A percentile compares a stretch with the other conserved stretches of the same genome.
These are phyloP conservation scores for Halisarca cf. caerulea DNA, from an alignment of 37 sponge, comb jelly and placozoan species.

Conservation along the genomic window DNA sequence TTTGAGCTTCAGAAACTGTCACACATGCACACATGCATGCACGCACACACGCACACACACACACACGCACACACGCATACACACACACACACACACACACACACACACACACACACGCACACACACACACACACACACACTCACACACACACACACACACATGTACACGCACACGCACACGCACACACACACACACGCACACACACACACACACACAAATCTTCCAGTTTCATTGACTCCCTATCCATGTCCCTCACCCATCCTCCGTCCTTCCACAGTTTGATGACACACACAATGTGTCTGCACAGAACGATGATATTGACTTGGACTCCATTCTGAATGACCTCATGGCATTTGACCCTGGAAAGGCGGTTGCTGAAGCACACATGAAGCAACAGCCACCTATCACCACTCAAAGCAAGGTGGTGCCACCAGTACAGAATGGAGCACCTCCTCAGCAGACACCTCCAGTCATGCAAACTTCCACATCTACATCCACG, in stretches of 20 bases:
- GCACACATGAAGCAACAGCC: neutral
- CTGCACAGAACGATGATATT: constrained; percentile 7
- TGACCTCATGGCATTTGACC: constrained; percentile 74
- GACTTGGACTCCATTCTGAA: constrained; percentile 75
- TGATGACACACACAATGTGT: neutral
- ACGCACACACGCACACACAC: no score
- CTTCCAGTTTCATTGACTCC: constrained; percentile 27
- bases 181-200: neutral
- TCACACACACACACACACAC: no score
- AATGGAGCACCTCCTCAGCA: constrained; percentile 9
- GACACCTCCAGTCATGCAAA: neutral
- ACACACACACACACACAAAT: constrained; percentile 28
- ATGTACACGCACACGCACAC: no score
- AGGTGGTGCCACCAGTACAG: neutral
- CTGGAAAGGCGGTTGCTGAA: constrained; percentile 35
- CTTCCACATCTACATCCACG: neutral
- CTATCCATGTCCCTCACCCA: neutral
- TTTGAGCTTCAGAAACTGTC: no score
- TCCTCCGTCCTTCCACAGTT: neutral
- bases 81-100: no score
- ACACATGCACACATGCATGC: no score
- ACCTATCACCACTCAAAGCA: neutral
- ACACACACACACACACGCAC: no score
- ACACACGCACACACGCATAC: no score
- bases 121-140: no score